Conservation (phyloP, 1,140 invertebrate genomes). For the Formica selysi region DNA sequence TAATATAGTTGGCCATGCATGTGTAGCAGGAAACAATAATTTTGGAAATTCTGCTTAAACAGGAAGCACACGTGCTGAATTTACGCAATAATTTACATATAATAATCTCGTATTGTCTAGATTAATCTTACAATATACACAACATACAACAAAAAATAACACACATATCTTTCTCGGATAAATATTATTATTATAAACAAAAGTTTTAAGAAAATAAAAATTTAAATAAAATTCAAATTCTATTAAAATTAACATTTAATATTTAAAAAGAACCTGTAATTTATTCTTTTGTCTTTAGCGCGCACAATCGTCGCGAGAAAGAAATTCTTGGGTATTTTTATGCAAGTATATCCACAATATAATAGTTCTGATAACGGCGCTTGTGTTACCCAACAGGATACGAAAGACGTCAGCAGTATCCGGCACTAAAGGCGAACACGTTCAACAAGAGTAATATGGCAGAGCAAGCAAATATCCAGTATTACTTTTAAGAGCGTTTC, state of each 20-base stretch:
- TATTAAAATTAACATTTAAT: not conserved
- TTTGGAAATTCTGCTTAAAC: slow-evolving; percentile 38
- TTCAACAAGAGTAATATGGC: slow-evolving; percentile 23
- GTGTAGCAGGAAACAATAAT: slow-evolving; percentile 19
- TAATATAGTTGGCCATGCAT: slow-evolving; percentile 35
- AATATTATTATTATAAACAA: no score
- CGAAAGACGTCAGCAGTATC: slow-evolving; percentile 43
- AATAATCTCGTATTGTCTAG: not conserved
- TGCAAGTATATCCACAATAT: not conserved
- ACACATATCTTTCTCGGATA: no score
- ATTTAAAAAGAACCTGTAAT: not conserved
- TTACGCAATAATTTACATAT: not conserved
- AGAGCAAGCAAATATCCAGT: slow-evolving; percentile 38
- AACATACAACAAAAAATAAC: no score
- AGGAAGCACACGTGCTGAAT: slow-evolving; percentile 1
- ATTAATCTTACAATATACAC: not conserved
- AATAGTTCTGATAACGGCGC: not conserved
- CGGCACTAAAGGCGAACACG: slow-evolving; percentile 13
- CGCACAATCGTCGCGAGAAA: not conserved
- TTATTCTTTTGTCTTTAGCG: not conserved
- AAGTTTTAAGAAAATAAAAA: not conserved
- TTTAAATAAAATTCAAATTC: not conserved
- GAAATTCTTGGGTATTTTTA: not conserved
- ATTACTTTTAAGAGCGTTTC: slow-evolving; percentile 28
- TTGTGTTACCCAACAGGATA: slow-evolving; percentile 43